Evolutionary conservation across 2,888 invertebrate species (phyloP).

Genomic region (Ptycholaimellus sp.): DNA sequence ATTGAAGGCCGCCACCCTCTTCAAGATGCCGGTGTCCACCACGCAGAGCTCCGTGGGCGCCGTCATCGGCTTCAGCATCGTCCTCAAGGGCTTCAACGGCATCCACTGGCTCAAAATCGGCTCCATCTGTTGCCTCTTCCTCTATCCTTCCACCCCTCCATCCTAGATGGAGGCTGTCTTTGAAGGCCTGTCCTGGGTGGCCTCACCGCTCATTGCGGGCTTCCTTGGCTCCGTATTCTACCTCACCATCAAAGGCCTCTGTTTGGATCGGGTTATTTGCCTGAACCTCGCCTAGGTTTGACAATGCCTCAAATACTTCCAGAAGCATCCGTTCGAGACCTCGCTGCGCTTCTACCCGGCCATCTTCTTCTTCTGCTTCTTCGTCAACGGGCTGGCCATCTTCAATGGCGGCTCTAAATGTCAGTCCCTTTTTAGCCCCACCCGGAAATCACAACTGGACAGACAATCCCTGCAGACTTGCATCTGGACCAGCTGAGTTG

Average conservation of each 20-base stretch:
- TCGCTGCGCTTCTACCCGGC: too few species aligned
- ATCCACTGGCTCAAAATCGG: slow-evolving; percentile 8
- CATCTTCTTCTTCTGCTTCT: too few species aligned
- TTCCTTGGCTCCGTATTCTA: slow-evolving; percentile 6
- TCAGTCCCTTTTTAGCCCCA: background rate
- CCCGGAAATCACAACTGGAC: background rate
- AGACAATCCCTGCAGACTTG: slow-evolving; percentile 1
- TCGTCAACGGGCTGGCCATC: slow-evolving; percentile 6
- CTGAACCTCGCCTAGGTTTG: too few species aligned
- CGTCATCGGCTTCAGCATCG: slow-evolving; percentile 8
- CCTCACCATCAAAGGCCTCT: slow-evolving; percentile 5
- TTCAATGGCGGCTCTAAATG: slow-evolving; percentile 8
- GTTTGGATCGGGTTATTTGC: background rate
- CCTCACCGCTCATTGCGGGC: slow-evolving; percentile 8
- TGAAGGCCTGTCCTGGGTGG: slow-evolving; percentile 7
- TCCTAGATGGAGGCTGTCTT: background rate
- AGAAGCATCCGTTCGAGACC: too few species aligned
- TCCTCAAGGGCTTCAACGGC: slow-evolving; percentile 6
- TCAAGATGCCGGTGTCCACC: slow-evolving; percentile 8
- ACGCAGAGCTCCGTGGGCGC: slow-evolving; percentile 9
- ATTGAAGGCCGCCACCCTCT: slow-evolving; percentile 4
- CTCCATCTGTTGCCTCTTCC: background rate
- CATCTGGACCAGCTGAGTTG: slow-evolving; percentile 5
- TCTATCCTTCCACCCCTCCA: background rate
- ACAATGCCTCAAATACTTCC: too few species aligned